Evolutionary conservation across 2,797 vertebrate species (phyloP).

Genomic region (Margarornis squamiger): DNA sequence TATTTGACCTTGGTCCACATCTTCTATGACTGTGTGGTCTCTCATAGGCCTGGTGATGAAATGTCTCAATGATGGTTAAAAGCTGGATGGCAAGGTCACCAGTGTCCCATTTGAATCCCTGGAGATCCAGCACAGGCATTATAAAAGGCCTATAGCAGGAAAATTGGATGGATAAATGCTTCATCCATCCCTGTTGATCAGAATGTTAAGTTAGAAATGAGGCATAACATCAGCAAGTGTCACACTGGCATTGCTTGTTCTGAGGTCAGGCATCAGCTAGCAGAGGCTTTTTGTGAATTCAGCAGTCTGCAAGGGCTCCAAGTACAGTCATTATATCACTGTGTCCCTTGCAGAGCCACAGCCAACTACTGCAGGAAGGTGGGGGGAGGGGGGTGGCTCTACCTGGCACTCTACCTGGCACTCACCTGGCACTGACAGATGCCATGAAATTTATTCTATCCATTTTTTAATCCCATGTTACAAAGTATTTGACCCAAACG

Average conservation of each 20-base stretch:
- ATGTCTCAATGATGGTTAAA: not conserved
- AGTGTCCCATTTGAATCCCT: not conserved
- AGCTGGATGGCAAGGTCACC: not conserved
- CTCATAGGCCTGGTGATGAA: not conserved
- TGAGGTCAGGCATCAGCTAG: not conserved
- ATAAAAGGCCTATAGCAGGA: not conserved
- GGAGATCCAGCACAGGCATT: not conserved
- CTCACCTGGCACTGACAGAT: not conserved
- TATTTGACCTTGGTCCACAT: not conserved
- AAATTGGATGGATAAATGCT: not conserved
- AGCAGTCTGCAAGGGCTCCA: not conserved
- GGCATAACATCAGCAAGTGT: fast-evolving
- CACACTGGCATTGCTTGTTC: not conserved
- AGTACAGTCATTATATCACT: too few relatives aligned
- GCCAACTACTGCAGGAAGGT: not conserved
- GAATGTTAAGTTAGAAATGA: not conserved
- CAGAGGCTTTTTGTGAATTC: not conserved
- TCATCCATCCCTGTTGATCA: not conserved
- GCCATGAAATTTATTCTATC: not conserved
- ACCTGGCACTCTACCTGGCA: too few relatives aligned
- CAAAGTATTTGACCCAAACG: not conserved
- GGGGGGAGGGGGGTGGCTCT: too few relatives aligned
- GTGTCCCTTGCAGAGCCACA: not conserved
- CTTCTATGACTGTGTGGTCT: not conserved
- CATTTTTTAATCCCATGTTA: not conserved